Conservation (phyloP, 2,888 invertebrate species). For the Ditula angustiorana region DNA sequence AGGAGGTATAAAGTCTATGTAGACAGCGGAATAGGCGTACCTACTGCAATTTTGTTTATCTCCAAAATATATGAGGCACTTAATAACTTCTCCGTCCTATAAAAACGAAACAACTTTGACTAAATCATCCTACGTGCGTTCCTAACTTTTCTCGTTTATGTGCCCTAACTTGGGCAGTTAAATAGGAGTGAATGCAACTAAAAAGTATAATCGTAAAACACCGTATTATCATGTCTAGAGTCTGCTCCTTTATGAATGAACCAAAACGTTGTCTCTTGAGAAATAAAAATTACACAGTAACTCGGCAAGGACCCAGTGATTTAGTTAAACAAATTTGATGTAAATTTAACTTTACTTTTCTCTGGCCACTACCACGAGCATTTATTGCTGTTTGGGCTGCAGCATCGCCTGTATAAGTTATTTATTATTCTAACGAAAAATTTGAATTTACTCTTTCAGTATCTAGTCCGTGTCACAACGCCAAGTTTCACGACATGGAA, state of each 20-base stretch:
- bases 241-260: background rate
- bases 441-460: too few species aligned
- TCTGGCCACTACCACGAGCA: too few species aligned
- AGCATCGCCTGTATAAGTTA: too few species aligned
- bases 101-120: constrained; percentile 35
- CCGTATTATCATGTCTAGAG: background rate
- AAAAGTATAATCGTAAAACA: constrained; percentile 43
- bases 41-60: constrained; percentile 13
- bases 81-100: constrained; percentile 28
- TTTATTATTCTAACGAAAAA: too few species aligned
- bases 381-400: too few species aligned
- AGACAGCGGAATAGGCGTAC: background rate
- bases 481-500: too few species aligned
- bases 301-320: background rate
- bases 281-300: background rate
- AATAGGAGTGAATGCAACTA: constrained; percentile 46
- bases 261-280: background rate
- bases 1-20: too few species aligned
- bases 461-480: too few species aligned
- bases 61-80: constrained; percentile 33
- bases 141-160: constrained; percentile 57
- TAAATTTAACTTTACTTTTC: too few species aligned
- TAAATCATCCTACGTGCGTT: constrained; percentile 41
- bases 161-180: constrained; percentile 47
- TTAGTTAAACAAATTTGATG: too few species aligned